phyloP scores from a whole-genome alignment of 2,797 vertebrate species.

The Bryconaethiops microstoma region DNA sequence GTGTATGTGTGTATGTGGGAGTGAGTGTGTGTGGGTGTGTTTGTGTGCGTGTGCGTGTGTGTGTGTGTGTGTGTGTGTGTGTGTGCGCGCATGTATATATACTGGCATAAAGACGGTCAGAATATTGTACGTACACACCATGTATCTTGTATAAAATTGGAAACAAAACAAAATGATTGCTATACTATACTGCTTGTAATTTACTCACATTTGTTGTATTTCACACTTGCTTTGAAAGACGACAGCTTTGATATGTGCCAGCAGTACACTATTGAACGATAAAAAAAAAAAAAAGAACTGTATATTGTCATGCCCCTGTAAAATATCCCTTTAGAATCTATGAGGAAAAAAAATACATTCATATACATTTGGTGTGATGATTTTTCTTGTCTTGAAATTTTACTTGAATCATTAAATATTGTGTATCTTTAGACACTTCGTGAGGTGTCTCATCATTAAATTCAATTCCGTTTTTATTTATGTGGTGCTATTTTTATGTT shows the following conservation, averaged over 20 bases:
- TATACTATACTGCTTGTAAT: constrained; percentile 93
- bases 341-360: constrained; percentile 75
- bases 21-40: constrained; percentile 29
- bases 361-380: constrained; percentile 78
- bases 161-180: constrained; percentile 75
- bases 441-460: constrained; percentile 31
- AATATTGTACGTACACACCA: constrained; percentile 79
- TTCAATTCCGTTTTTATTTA: too few relatives aligned
- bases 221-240: constrained; percentile 82
- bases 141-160: constrained; percentile 84
- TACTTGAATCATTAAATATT: constrained; percentile 86
- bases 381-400: constrained; percentile 85
- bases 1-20: constrained; percentile 53
- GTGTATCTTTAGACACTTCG: constrained; percentile 60
- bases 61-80: constrained; percentile 29
- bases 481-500: too few relatives aligned
- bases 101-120: constrained; percentile 74
- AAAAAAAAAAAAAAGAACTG: constrained; percentile 72
- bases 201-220: constrained; percentile 81
- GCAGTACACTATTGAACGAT: constrained; percentile 84
- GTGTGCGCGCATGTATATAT: constrained; percentile 67
- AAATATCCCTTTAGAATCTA: constrained; percentile 83
- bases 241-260: constrained; percentile 83
- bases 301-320: constrained; percentile 88
- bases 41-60: constrained; percentile 55